Evolutionary conservation across 2,113 vertebrate genomes (phyloP).

Genomic region (human): DNA sequence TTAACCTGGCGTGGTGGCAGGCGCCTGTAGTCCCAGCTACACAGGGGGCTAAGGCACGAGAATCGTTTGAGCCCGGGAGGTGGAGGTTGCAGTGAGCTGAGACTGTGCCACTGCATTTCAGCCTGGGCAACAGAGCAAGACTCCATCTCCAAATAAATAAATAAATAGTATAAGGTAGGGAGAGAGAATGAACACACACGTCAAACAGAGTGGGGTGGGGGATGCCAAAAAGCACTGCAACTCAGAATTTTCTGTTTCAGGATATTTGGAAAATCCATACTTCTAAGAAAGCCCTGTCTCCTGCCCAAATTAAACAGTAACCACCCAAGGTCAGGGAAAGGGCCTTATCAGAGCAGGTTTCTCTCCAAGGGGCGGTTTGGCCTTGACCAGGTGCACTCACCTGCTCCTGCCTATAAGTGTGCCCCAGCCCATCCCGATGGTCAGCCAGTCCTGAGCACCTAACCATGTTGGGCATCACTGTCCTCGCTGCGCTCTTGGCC

Average conservation of each 20-base stretch:
- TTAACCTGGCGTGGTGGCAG: too few species aligned
- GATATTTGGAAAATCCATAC: not conserved
- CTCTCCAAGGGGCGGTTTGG: not conserved
- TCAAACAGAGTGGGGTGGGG: not conserved
- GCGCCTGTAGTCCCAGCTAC: too few species aligned
- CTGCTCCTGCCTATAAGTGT: constrained; percentile 55
- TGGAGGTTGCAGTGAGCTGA: too few species aligned
- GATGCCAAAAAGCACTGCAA: not conserved
- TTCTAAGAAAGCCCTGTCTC: not conserved
- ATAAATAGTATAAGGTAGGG: not conserved
- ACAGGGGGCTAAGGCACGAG: too few species aligned
- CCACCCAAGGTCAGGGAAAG: constrained; percentile 65
- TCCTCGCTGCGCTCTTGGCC: constrained; percentile 76
- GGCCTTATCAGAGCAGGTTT: constrained; percentile 30
- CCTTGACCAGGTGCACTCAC: rapidly evolving
- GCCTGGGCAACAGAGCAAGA: too few species aligned
- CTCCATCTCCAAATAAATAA: not conserved
- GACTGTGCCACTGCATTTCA: too few species aligned
- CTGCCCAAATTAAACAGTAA: constrained; percentile 68
- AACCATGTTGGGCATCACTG: constrained; percentile 71
- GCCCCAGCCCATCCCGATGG: rapidly evolving
- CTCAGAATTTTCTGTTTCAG: not conserved
- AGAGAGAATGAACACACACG: too few species aligned
- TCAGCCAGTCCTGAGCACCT: not conserved
- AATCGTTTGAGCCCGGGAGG: too few species aligned